phyloP scores from a whole-genome alignment of 2,113 vertebrate genomes.

The Pogonocichla stellata region DNA sequence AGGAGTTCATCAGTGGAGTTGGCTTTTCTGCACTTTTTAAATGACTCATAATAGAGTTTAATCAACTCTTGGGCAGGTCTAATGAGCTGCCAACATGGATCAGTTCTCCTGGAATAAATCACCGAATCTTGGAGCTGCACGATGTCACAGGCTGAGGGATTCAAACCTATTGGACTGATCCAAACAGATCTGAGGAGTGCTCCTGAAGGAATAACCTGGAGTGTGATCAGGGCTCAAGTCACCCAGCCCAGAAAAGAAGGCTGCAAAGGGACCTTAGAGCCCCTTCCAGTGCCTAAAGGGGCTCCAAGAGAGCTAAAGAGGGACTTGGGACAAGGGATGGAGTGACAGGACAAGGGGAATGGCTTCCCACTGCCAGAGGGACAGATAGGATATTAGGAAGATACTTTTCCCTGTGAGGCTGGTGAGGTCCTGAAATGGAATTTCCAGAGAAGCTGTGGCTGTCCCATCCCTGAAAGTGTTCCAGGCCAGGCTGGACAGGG shows the following conservation, averaged over 20 bases:
- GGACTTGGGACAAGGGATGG: background rate
- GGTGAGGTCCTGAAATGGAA: background rate
- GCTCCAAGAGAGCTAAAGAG: background rate
- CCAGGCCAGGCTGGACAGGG: background rate
- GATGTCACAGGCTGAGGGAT: background rate
- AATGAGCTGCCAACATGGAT: constrained; percentile 13
- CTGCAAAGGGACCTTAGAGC: background rate
- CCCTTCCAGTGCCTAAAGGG: background rate
- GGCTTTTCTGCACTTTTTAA: constrained; percentile 40
- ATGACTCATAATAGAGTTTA: constrained; percentile 24
- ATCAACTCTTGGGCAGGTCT: constrained; percentile 27
- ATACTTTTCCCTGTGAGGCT: background rate
- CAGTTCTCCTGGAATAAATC: constrained; percentile 9
- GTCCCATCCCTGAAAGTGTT: background rate
- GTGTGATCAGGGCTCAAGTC: background rate
- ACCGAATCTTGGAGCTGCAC: fast-evolving
- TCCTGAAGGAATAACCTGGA: background rate
- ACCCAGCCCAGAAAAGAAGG: background rate
- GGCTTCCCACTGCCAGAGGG: background rate
- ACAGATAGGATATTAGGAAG: background rate
- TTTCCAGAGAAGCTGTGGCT: background rate
- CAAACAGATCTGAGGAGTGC: fast-evolving
- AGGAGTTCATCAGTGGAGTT: constrained; percentile 14
- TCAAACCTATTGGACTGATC: background rate
- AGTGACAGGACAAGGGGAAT: background rate